Conservation (phyloP, 2,888 invertebrate species). For the Tricholauxania praeusta region DNA sequence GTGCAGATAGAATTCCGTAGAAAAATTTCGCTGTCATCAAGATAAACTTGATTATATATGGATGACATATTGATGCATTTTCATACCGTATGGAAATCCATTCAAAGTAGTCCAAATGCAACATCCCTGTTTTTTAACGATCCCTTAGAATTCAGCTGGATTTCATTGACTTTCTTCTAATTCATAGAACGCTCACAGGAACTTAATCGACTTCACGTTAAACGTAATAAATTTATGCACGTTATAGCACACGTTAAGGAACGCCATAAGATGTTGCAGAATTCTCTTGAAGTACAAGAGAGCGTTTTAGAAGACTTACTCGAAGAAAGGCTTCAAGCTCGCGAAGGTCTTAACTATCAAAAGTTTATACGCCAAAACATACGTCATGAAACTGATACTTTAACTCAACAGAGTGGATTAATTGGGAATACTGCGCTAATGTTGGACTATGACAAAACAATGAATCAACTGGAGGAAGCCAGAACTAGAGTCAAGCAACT, state of each 20-base stretch:
- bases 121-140: no score
- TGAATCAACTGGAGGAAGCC: conserved; percentile 40
- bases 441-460: conserved; percentile 59
- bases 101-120: no score
- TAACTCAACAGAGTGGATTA: conserved; percentile 58
- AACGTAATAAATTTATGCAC: conserved; percentile 47
- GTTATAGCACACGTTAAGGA: conserved; percentile 59
- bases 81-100: no score
- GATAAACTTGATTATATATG: no score
- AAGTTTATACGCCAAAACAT: conserved; percentile 53
- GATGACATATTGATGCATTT: no score
- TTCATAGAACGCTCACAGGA: no score
- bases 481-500: conserved; percentile 41
- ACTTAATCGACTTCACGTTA: no score
- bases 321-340: conserved; percentile 39
- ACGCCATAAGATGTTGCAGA: conserved; percentile 50
- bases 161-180: no score
- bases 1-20: no score
- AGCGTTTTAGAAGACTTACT: conserved; percentile 29
- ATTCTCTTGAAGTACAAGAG: conserved; percentile 39
- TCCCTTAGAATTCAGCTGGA: no score
- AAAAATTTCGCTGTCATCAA: no score
- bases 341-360: conserved; percentile 49
- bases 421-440: conserved; percentile 59
- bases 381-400: conserved; percentile 48